Conservation (phyloP, 1,140 invertebrate genomes). For the Eubasilissa regina region DNA sequence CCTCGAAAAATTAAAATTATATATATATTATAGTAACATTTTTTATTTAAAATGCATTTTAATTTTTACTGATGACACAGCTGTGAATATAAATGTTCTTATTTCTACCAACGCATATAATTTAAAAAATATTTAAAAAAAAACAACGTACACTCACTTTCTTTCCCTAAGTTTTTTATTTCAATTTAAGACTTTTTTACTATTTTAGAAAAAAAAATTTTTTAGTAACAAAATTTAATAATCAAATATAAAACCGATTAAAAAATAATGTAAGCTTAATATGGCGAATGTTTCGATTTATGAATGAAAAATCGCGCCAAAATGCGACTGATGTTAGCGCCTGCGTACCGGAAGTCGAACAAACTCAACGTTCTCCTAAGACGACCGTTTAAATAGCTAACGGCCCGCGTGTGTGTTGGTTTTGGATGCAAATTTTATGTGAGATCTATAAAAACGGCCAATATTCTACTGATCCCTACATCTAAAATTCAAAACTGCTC, state of each 20-base stretch:
- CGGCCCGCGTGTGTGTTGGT: neutral
- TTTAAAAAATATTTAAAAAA: no score
- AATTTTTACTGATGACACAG: no score
- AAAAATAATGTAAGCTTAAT: neutral
- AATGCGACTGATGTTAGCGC: neutral
- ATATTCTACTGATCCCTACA: neutral
- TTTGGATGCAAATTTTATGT: neutral
- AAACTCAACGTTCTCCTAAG: neutral
- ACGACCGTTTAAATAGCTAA: neutral
- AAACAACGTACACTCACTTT: no score
- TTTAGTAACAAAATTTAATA: neutral
- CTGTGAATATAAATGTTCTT: no score
- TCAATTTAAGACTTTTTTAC: no score
- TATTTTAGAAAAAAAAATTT: no score
- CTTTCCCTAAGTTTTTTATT: no score
- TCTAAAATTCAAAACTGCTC: constrained; percentile 5
- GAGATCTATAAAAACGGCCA: neutral
- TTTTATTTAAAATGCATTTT: no score
- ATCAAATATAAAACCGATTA: neutral
- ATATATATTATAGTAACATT: no score
- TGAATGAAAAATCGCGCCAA: neutral
- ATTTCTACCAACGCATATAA: no score
- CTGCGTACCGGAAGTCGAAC: constrained; percentile 1
- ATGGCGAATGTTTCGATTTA: neutral
- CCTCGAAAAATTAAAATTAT: no score